Evolutionary conservation across 2,113 vertebrate species (phyloP).

Genomic region (Apeltes quadracus): DNA sequence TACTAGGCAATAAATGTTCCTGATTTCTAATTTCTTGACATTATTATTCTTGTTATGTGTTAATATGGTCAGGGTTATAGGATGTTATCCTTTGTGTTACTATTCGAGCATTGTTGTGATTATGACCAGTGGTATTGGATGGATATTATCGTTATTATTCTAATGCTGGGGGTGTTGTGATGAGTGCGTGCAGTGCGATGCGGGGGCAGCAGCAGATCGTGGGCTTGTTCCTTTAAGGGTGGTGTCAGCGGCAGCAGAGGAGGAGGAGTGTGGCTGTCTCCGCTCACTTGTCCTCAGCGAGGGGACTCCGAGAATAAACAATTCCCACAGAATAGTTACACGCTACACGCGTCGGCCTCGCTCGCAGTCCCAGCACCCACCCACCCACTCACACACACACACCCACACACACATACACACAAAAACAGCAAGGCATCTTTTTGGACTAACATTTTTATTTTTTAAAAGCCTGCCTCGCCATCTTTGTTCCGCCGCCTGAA

Average conservation of each 20-base stretch:
- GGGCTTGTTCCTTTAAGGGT: slow-evolving; percentile 82
- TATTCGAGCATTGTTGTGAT: not conserved
- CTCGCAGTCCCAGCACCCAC: slow-evolving; percentile 10
- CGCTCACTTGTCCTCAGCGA: slow-evolving; percentile 74
- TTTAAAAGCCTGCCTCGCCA: slow-evolving; percentile 38
- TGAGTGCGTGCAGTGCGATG: not conserved
- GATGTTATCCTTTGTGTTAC: not conserved
- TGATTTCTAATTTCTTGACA: too few species aligned
- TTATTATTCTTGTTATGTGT: not conserved
- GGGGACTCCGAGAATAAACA: slow-evolving; percentile 83
- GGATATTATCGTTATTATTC: not conserved
- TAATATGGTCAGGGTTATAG: not conserved
- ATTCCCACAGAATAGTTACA: slow-evolving; percentile 63
- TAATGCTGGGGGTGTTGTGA: too few species aligned
- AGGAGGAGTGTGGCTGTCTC: slow-evolving; percentile 73
- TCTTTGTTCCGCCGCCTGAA: slow-evolving; percentile 38
- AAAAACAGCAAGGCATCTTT: slow-evolving; percentile 8
- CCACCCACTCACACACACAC: not conserved
- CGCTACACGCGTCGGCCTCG: slow-evolving; percentile 52
- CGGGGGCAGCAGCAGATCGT: slow-evolving; percentile 39
- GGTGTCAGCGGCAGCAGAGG: slow-evolving; percentile 70
- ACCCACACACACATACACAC: not conserved
- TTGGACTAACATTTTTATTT: slow-evolving; percentile 46
- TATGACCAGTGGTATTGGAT: not conserved
- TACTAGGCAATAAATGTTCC: too few species aligned